Base-by-base conservation (phyloP, 2,888 invertebrate species). In the Zele albiditarsus region DNA sequence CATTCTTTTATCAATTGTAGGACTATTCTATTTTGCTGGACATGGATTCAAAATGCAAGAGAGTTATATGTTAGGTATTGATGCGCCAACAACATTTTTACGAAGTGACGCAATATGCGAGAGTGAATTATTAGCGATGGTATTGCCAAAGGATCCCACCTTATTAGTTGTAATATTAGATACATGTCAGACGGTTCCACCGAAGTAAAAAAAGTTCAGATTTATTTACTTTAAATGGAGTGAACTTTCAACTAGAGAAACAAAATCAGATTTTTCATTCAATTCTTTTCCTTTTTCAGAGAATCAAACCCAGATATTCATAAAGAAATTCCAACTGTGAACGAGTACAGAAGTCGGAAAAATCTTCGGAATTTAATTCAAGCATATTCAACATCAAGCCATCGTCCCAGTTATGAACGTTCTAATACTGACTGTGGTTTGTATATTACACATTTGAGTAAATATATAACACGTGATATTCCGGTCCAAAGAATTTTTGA, bases 1-100 rank as follows among this genome's bases (percentile, higher is more conserved):
- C 38, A 38, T 20, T 12, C n/a, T n/a, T 20, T 33, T 28, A n/a
- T 33, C 27, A 42, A 53, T 73, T 57, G 31, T 28, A 88, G 89
- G 85, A 65, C 75, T 89, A 10, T 86, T 89, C 74, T 89, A 89
- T 74, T 89, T 86, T 75, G 89, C 84, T 71, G 89, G 89, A 0
- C 89, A 89, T 80, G 89, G 89, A 66, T 89, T 88, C 62, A 85
- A 85, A 74, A 85, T 88, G 83, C 85, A 87, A 42, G 88, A 87
- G 65, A 87, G 84, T 82, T 88, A 86, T 20, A 86, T 89, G 84
- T 80, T 89, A 23, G 84, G 88, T 5, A 79, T 86, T 2, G 88
- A 89, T 78, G 83, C 87, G 14, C 88, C 89, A 8, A 74, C 77
- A 73, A 46, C 71, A 53, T 88, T 83, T 74, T 79, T 84, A 16